phyloP scores from a whole-genome alignment of 2,113 vertebrate genomes.

The Echinops telfairi region DNA sequence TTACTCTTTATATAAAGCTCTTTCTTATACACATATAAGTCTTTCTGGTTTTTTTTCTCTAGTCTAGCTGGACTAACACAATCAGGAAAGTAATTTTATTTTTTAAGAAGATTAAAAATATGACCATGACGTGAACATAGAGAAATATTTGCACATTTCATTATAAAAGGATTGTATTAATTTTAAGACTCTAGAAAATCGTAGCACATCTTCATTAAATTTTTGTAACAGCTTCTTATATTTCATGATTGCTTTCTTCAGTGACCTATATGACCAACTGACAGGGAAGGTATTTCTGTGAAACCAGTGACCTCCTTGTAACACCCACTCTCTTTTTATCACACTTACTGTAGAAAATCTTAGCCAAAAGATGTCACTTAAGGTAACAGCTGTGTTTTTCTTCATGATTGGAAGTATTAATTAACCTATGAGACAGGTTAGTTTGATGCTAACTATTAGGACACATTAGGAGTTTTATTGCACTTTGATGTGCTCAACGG shows the following conservation, averaged over 20 bases:
- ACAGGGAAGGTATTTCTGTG: constrained; percentile 4
- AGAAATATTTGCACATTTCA: not conserved
- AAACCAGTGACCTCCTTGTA: constrained; percentile 29
- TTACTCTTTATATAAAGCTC: too few relatives aligned
- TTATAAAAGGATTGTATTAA: not conserved
- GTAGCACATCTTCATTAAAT: constrained; percentile 43
- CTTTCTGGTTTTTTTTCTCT: too few relatives aligned
- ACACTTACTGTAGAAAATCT: constrained; percentile 59
- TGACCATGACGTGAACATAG: not conserved
- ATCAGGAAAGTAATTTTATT: constrained; percentile 34
- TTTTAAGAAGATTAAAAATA: constrained; percentile 38
- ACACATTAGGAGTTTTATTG: constrained; percentile 61
- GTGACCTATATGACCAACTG: not conserved
- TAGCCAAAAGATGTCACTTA: constrained; percentile 63
- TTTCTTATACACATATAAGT: too few relatives aligned
- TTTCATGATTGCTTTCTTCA: constrained; percentile 58
- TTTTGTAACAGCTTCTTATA: constrained; percentile 59
- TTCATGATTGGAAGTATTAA: constrained; percentile 55
- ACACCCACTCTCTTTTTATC: constrained; percentile 36
- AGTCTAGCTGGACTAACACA: too few relatives aligned
- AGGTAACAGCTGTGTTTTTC: constrained; percentile 67
- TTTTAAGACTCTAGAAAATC: constrained; percentile 43
- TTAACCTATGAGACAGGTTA: constrained; percentile 63
- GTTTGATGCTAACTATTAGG: constrained; percentile 47
- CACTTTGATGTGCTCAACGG: not conserved